A percentile compares a stretch with the other conserved stretches of the same genome.
Evolutionary conservation across 2,113 vertebrate species (phyloP).

Genomic region (Syngnathus floridae): DNA sequence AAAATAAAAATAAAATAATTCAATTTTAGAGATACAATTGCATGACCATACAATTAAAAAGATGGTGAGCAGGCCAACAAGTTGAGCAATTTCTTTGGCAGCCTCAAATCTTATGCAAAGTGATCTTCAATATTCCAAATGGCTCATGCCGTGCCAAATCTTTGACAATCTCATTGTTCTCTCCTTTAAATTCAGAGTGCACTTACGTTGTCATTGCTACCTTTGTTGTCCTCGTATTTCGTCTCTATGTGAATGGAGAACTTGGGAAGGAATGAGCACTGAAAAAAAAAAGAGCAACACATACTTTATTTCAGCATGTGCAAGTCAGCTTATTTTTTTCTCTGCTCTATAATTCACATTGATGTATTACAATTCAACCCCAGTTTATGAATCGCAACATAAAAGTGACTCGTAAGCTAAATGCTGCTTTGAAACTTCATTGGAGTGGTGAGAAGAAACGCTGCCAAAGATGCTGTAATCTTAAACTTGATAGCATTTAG

Average conservation of each 20-base stretch:
- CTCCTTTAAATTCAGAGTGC: neutral
- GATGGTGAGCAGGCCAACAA: constrained; percentile 21
- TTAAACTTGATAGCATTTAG: constrained; percentile 5
- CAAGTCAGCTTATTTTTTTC: neutral
- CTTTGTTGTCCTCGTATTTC: constrained; percentile 70
- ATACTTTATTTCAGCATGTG: neutral
- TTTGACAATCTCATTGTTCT: constrained; percentile 11
- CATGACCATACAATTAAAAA: no score
- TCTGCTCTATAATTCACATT: neutral
- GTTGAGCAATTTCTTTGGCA: constrained; percentile 28
- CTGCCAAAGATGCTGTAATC: constrained; percentile 3
- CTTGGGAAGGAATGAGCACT: constrained; percentile 69
- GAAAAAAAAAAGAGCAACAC: neutral
- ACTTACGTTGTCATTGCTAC: constrained; percentile 65
- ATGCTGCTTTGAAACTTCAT: neutral
- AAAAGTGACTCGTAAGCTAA: neutral
- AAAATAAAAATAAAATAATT: no score
- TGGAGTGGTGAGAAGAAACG: neutral
- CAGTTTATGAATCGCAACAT: neutral
- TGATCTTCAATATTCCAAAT: constrained; percentile 10
- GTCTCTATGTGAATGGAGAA: constrained; percentile 72
- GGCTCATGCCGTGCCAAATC: constrained; percentile 22
- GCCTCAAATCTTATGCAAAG: constrained; percentile 12
- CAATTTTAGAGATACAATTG: no score
- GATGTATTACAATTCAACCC: neutral